These are phyloP conservation scores for Echinarachnius parma DNA, from an alignment of 53 echinoderm and acorn worm genomes.

Conservation along the genomic window DNA sequence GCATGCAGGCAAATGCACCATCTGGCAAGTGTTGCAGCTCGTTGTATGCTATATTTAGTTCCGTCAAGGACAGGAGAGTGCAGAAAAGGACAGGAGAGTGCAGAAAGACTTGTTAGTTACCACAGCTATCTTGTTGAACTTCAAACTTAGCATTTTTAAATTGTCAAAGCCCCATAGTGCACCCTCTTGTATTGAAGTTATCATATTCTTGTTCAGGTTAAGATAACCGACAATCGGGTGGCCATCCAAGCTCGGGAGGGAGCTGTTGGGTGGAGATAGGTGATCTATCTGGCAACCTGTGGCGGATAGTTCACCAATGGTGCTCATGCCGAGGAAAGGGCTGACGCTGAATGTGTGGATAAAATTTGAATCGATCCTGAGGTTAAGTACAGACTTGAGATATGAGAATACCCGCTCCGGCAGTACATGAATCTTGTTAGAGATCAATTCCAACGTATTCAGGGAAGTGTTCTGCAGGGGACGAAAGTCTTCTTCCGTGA, in stretches of 20 bases:
- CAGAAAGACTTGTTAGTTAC: background rate
- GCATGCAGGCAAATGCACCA: background rate
- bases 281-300: slow-evolving; percentile 1
- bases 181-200: background rate
- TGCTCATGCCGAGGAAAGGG: slow-evolving; percentile 14
- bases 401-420: too few relatives aligned
- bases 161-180: background rate
- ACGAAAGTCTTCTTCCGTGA: too few relatives aligned
- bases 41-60: background rate
- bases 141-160: background rate
- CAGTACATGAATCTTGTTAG: too few relatives aligned
- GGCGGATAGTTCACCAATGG: background rate
- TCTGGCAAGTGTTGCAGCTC: background rate
- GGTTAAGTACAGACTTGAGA: background rate
- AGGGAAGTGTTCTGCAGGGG: too few relatives aligned
- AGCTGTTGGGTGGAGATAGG: slow-evolving; percentile 6
- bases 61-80: background rate
- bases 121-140: too few relatives aligned
- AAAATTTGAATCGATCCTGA: background rate
- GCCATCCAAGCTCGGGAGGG: too few relatives aligned
- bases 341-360: slow-evolving; percentile 5
- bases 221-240: too few relatives aligned
- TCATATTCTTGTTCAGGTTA: too few relatives aligned
- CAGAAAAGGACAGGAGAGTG: background rate
- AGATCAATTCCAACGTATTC: too few relatives aligned